A percentile compares a stretch with the other conserved stretches of the same genome.
Evolutionary conservation across 2,797 vertebrate species (phyloP).

Genomic region (Peromyscus eremicus): DNA sequence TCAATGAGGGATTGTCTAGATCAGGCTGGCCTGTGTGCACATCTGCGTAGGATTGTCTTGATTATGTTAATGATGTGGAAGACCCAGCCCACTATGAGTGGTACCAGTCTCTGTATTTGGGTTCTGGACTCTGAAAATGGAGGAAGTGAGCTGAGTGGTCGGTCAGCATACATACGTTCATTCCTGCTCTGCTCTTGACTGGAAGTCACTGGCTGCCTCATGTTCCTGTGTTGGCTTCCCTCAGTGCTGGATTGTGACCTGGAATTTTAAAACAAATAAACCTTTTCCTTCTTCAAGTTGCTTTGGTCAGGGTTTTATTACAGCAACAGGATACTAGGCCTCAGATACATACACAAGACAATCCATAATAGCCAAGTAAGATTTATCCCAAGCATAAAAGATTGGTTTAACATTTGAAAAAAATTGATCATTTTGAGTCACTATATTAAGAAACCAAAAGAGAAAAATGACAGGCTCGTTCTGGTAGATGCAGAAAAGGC

Average conservation of each 20-base stretch:
- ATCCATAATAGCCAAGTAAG: not conserved
- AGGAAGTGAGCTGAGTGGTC: no score
- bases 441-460: conserved; percentile 28
- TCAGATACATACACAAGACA: not conserved
- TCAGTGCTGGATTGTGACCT: not conserved
- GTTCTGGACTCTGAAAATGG: not conserved
- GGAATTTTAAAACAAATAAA: not conserved
- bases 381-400: not conserved
- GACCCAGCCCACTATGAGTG: not conserved
- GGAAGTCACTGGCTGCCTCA: not conserved
- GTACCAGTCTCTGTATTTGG: not conserved
- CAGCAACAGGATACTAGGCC: not conserved
- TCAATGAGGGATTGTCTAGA: not conserved
- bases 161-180: not conserved
- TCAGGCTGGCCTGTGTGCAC: not conserved
- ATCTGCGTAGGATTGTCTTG: not conserved
- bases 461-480: not conserved
- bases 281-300: not conserved
- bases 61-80: not conserved
- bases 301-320: not conserved
- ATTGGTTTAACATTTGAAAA: not conserved
- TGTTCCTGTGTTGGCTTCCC: not conserved
- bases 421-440: not conserved
- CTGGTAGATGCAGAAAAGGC: not conserved
- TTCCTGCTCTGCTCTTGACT: not conserved